These are phyloP conservation scores for Rambutsinella grinnellia DNA, from an alignment of 2,888 invertebrate genomes.

Conservation along the genomic window DNA sequence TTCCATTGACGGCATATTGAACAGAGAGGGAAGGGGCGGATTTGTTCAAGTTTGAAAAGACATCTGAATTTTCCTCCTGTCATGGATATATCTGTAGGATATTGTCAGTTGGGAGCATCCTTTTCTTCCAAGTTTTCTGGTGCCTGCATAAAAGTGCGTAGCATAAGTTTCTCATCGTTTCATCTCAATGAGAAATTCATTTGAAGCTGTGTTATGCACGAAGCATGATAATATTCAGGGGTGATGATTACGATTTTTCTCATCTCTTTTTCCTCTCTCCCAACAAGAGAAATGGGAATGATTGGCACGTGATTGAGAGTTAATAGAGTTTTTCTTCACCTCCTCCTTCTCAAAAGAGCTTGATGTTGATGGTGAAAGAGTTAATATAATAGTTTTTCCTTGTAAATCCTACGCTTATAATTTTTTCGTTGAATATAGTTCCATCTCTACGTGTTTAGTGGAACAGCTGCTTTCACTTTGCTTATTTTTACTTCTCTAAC, in stretches of 20 bases:
- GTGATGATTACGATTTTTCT: neutral
- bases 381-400: conserved; percentile 28
- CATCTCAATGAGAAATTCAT: conserved; percentile 9
- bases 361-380: neutral
- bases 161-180: too few species aligned
- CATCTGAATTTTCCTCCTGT: too few species aligned
- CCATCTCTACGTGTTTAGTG: neutral
- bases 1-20: too few species aligned
- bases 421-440: neutral
- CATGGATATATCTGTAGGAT: too few species aligned
- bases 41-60: too few species aligned
- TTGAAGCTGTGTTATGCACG: conserved; percentile 12
- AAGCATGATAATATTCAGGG: neutral
- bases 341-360: conserved; percentile 3
- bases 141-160: too few species aligned
- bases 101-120: too few species aligned
- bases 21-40: neutral
- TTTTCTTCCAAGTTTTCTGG: too few species aligned
- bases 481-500: neutral
- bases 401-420: neutral
- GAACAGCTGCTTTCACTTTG: neutral
- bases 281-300: conserved; percentile 29
- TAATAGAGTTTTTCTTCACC: conserved; percentile 34
- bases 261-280: conserved; percentile 6
- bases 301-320: conserved; percentile 50